Base-by-base conservation (phyloP, 2,797 vertebrate genomes). In the Hylomyscus alleni region DNA sequence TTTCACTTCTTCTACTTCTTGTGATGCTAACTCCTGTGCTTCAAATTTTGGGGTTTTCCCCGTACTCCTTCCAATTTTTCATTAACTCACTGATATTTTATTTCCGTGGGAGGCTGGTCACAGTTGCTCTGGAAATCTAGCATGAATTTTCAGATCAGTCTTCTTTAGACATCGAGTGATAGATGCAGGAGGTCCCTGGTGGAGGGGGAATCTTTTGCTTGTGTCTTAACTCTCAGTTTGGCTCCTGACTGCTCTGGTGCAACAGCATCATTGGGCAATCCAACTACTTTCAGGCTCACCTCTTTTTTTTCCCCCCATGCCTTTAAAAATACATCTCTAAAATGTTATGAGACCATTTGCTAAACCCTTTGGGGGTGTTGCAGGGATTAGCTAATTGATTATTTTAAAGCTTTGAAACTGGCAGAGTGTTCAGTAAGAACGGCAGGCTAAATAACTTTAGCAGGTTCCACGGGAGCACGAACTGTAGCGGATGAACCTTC, bases 321-420 rank as follows among this genome's bases (percentile, higher is more conserved):
- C 93, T 93, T 89, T 82, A 29, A 73, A 94, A n/a, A 84, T 44
- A 29, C 69, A 52, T 84, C 84, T 96, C 89, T 93, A 83, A 65
- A 94, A 67, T 88, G 31, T 75, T 93, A 67, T 90, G 77, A 86
- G 85, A 92, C 54, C 60, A 75, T 75, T 92, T 75, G 60, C 40
- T 95, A 82, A 94, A 75, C 65, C 34, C 60, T 22, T 82, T 83
- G 81, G 93, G 93, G 34, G 54, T 85, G 24, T 77, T 96, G 44
- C 17, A 81, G 85, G 88, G 77, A 97, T 96, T 95, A 94, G 75
- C 69, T 93, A 91, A 96, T 91, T 95, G 86, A 96, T 96, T 91
- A 83, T 89, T 97, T 97, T 89, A 96, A 96, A 95, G 96, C 72
- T 95, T 96, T 89, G 86, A 90, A 93, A 89, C 58, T 84, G 86